Base-by-base conservation (phyloP, 2,888 invertebrate species). In the Cryptocheilus praepositus region DNA sequence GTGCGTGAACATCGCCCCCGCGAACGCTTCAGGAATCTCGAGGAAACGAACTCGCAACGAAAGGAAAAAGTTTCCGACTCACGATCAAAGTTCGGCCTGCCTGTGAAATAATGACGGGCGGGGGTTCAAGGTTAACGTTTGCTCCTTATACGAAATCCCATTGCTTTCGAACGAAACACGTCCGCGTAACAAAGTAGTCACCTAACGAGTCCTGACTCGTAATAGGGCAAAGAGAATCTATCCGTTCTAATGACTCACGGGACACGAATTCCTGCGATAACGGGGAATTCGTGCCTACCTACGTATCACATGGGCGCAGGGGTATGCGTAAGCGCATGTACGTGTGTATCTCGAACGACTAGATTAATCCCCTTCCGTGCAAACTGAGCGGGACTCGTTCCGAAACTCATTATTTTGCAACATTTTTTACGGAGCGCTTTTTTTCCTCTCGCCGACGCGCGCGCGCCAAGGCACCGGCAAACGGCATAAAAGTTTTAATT, bases 401-500 rank as follows among this genome's bases (percentile, higher is more conserved):
- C 59, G 69, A 54, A 78, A 70, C 74, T 78, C 78, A 71, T 78
- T 76, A 78, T 78, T 67, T 64, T 62, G 65, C 60, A 53, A 61
- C 71, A 70, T 68, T 71, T 67, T 59, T 72, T 71, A 16, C 49
- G 49, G 18, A 2, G 11, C 49, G n/a, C 36, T 36, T 36, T 36
- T 28, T 36, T 36, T 36, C 36, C 36, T 11, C 36, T 36, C 36
- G 36, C 36, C 11, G 36, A 7, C 11, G 36, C 21, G 8, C 57
- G 43, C 58, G 11, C 16, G 49, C 11, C 52, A n/a, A 67, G 53
- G 57, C 36, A 53, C 76, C 67, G 76, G 74, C 68, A 71, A 76
- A 72, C 67, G 70, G 69, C 64, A 66, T 61, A 67, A 77, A 79
- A 79, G 70, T 79, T 79, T 79, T 79, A 79, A 79, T 79, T 79